These are phyloP conservation scores for Lathamus discolor DNA, from an alignment of 2,113 vertebrate genomes.

Conservation along the genomic window DNA sequence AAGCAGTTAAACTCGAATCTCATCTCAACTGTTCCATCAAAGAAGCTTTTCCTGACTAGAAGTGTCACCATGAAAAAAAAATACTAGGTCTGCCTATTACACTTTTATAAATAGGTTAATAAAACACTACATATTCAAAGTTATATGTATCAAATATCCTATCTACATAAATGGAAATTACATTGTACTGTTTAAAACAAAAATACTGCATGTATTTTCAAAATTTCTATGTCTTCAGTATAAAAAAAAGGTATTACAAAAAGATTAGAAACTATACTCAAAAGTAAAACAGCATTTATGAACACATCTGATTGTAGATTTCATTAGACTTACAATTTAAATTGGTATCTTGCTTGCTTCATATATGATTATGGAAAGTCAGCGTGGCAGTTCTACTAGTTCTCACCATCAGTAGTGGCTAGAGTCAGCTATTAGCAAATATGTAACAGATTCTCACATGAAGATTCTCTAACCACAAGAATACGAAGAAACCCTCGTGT, in stretches of 20 bases:
- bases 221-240: background rate
- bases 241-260: background rate
- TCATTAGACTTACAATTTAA: background rate
- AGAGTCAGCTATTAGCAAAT: background rate
- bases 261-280: background rate
- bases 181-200: background rate
- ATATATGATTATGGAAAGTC: background rate
- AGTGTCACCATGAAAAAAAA: background rate
- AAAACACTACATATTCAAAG: background rate
- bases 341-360: background rate
- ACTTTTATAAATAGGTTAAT: background rate
- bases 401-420: background rate
- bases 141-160: background rate
- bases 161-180: background rate
- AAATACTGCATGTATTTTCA: background rate
- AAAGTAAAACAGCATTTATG: background rate
- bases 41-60: background rate
- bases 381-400: background rate
- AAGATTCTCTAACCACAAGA: background rate
- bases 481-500: background rate
- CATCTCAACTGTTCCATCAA: background rate
- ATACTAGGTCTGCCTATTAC: background rate
- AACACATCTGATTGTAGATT: background rate
- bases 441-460: rapidly evolving
- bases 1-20: background rate